Evolutionary conservation across 1,140 invertebrate genomes (phyloP), one percentile per base, ranked within the genome.

Genomic region (Polypedilum pembai): DNA sequence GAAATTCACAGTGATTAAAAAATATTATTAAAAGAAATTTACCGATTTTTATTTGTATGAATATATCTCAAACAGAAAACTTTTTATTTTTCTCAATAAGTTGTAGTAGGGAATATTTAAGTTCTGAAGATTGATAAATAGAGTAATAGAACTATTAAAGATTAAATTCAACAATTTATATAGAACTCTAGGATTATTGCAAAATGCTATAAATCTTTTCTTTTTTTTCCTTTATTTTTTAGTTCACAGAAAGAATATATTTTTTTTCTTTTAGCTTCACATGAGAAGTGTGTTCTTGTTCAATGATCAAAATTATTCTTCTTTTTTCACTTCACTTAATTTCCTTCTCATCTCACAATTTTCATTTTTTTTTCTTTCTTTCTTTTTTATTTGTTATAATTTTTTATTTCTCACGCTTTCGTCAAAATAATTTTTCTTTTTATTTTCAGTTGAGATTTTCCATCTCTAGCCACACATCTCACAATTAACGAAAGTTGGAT

Each of bases 341-440:
- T 56, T 56, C 45, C 45, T 56, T 56, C 45, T 56, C 45, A 56
- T 56, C 45, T 56, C 45, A 56, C 45, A 56, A 56, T 56, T 56
- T 56, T 56, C n/a, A 56, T 56, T 56, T 56, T 56, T n/a, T 56
- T 56, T 56, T 56, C 45, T n/a, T 56, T 56, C 12, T 56, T 56
- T n/a, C 45, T n/a, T 56, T 45, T 56, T 56, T n/a, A 56, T 56
- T 45, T 45, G 12, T 56, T n/a, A 56, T 33, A 56, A 4, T 56
- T 56, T 56, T 56, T 56, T 56, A 12, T 8, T 56, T 56, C 12
- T 56, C n/a, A 56, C n/a, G 12, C 12, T 56, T 56, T 45, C 8
- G 8, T 56, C n/a, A n/a, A 56, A n/a, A n/a, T 56, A 56, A 56
- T n/a, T 56, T 56, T 56, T 56, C 15, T 3, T 45, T 45, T 45